phyloP scores from a whole-genome alignment of 2,888 invertebrate species.

The Azorinus chamasolen region DNA sequence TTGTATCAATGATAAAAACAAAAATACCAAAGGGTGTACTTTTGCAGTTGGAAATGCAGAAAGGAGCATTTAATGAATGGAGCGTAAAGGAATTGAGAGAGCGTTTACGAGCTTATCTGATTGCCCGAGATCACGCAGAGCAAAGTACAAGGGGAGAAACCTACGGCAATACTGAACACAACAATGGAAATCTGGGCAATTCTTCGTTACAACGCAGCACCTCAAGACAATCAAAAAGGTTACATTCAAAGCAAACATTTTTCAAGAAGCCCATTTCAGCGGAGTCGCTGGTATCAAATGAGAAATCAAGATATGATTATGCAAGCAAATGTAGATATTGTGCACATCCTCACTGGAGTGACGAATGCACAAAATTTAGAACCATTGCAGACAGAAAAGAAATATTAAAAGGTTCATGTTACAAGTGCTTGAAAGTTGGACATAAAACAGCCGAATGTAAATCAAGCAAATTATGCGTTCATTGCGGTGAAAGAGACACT shows the following conservation, averaged over 20 bases:
- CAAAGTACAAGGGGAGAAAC: neutral
- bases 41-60: conserved; percentile 22
- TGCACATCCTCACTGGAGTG: conserved; percentile 24
- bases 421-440: conserved; percentile 31
- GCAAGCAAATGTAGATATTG: conserved; percentile 40
- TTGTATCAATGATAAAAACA: conserved; percentile 29
- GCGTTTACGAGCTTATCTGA: neutral
- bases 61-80: conserved; percentile 26
- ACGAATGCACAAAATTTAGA: conserved; percentile 27
- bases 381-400: conserved; percentile 29
- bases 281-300: neutral
- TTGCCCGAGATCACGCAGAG: neutral
- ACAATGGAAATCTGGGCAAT: neutral
- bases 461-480: conserved; percentile 24
- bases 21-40: conserved; percentile 22
- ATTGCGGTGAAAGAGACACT: conserved; percentile 22
- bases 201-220: neutral
- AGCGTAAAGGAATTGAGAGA: conserved; percentile 22
- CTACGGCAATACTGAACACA: no score
- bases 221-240: neutral
- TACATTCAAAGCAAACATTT: neutral
- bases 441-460: conserved; percentile 31
- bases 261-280: neutral
- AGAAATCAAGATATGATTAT: neutral
- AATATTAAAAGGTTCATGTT: conserved; percentile 13